phyloP scores from a whole-genome alignment of 1,140 invertebrate species.

The Diplogasteroides magnus region DNA sequence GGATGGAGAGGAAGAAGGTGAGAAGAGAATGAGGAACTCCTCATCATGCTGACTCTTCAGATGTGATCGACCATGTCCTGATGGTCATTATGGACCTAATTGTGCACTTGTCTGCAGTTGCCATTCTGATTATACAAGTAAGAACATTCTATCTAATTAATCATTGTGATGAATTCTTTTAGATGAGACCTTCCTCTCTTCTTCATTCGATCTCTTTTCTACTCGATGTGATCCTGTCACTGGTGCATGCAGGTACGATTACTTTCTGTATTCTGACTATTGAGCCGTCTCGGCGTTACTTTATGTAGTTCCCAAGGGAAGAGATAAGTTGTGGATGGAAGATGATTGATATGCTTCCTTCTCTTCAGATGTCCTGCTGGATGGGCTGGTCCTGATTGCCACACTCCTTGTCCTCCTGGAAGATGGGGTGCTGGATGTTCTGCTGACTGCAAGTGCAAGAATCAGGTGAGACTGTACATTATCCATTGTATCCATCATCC shows the following conservation, averaged over 20 bases:
- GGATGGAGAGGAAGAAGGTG: constrained; percentile 71
- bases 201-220: constrained; percentile 20
- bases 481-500: not conserved
- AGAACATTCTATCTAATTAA: not conserved
- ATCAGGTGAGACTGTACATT: constrained; percentile 21
- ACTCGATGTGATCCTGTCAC: constrained; percentile 56
- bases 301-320: too few species aligned
- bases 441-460: constrained; percentile 37
- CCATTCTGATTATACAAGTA: constrained; percentile 34
- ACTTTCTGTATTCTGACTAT: too few species aligned
- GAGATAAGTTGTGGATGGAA: too few species aligned
- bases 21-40: constrained; percentile 57
- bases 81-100: constrained; percentile 55
- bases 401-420: constrained; percentile 36
- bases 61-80: constrained; percentile 70
- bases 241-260: constrained; percentile 67
- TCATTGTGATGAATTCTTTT: not conserved
- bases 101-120: constrained; percentile 37
- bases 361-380: constrained; percentile 67
- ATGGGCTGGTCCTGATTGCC: constrained; percentile 58
- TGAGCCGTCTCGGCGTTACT: too few species aligned
- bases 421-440: constrained; percentile 41
- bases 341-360: too few species aligned
- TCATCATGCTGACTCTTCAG: constrained; percentile 38
- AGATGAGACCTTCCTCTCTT: not conserved